Evolutionary conservation across 2,797 vertebrate species (phyloP), one percentile per base, ranked within the genome.

Genomic region (Macroramphosus scolopax): DNA sequence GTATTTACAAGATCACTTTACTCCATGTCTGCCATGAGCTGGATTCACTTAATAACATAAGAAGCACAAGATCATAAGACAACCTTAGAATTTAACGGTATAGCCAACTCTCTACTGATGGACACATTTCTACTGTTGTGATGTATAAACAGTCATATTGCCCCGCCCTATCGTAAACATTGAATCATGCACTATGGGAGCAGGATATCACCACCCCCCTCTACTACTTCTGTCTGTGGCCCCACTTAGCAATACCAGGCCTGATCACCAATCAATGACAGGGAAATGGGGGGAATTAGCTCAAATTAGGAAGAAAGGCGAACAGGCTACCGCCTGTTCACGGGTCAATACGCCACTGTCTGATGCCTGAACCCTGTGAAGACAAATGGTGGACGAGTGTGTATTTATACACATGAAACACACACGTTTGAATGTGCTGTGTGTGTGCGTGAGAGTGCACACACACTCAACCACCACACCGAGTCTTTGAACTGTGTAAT

Each of bases 251-350:
- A 79, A 71, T 75, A 82, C 65, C 30, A 41, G 58, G 67, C 38
- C 78, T 87, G 86, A 90, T 88, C 81, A 74, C 77, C 86, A 88
- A 91, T 91, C 90, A 90, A 90, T 91, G 82, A 67, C 57, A 59
- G 67, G 82, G 80, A 90, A 89, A 88, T 88, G 66, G 85, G 77
- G 68, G 73, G 82, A 88, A 91, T 91, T 88, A 89, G 74, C 81
- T 75, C 75, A 87, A 89, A 90, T 89, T 88, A 89, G 84, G 68
- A 75, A 72, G 71, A 83, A 72, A 70, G 75, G 75, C 77, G 64
- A 81, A 86, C 74, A 87, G 80, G 59, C 77, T 63, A 62, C 71
- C 79, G 71, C 51, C 80, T 80, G 83, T 78, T 75, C 69, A 48
- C 46, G 63, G 80, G 85, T 89, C 86, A 85, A 80, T 82, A 83